phyloP scores from a whole-genome alignment of 2,797 vertebrate species.

The Poeciliopsis turneri region DNA sequence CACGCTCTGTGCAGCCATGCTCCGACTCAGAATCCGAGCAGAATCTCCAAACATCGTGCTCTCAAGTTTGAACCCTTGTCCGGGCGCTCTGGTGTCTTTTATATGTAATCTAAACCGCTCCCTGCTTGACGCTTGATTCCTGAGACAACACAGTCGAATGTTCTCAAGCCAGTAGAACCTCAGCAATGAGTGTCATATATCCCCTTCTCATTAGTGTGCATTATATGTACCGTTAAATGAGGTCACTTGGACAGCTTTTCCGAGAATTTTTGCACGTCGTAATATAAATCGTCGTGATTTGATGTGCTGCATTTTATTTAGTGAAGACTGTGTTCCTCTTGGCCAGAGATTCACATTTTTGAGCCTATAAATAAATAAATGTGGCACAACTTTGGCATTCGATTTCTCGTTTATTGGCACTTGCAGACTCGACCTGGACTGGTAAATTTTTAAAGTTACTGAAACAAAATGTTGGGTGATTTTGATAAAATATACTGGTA shows the following conservation, averaged over 20 bases:
- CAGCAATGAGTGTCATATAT: background rate
- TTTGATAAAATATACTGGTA: constrained; percentile 11
- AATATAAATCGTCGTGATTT: background rate
- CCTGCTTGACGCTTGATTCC: background rate
- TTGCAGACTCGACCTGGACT: background rate
- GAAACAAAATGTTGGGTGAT: background rate
- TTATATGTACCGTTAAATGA: background rate
- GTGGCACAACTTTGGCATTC: background rate
- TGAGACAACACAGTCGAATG: background rate
- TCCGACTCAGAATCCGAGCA: background rate
- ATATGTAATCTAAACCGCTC: background rate
- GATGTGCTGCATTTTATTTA: background rate
- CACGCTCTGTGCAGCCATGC: background rate
- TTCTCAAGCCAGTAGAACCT: constrained; percentile 2
- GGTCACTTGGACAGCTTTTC: background rate
- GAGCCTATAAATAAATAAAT: background rate
- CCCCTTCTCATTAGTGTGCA: background rate
- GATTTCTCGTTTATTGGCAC: background rate
- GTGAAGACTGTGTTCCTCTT: background rate
- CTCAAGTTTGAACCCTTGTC: background rate
- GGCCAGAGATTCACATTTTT: background rate
- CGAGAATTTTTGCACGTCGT: background rate
- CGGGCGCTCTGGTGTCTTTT: background rate
- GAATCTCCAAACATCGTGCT: background rate
- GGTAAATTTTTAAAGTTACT: background rate